phyloP scores from a whole-genome alignment of 2,888 invertebrate species.

The Choristoneura rosaceana region DNA sequence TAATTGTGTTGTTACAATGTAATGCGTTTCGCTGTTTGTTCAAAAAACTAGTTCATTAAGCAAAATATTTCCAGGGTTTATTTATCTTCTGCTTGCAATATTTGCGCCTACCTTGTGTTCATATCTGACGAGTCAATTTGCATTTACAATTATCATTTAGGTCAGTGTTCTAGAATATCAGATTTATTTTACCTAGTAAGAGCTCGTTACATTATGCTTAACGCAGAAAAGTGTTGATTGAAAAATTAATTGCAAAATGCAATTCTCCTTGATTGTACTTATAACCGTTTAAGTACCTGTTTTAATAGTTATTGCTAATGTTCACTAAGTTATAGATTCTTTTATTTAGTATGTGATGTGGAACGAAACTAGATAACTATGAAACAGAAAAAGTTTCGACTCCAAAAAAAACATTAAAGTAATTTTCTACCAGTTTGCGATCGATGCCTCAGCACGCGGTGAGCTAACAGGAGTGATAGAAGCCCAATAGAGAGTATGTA shows the following conservation, averaged over 20 bases:
- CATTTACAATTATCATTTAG: slow-evolving; percentile 39
- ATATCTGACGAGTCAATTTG: slow-evolving; percentile 34
- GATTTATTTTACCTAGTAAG: slow-evolving; percentile 15
- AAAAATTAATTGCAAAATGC: slow-evolving; percentile 31
- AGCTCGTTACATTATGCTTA: not conserved
- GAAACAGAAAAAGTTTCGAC: no score
- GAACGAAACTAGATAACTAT: no score
- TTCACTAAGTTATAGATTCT: not conserved
- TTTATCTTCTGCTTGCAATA: slow-evolving; percentile 29
- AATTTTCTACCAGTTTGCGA: no score
- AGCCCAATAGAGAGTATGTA: no score
- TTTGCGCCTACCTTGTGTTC: slow-evolving; percentile 26
- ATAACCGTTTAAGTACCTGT: not conserved
- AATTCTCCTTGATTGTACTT: slow-evolving; percentile 22
- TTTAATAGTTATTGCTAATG: not conserved
- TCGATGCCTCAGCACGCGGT: no score
- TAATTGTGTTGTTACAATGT: not conserved
- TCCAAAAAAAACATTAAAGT: no score
- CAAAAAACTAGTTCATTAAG: slow-evolving; percentile 31
- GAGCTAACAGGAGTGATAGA: no score
- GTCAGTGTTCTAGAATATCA: slow-evolving; percentile 23
- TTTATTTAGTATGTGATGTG: not conserved
- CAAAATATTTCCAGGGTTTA: slow-evolving; percentile 21
- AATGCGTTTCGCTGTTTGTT: not conserved
- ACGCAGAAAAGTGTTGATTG: slow-evolving; percentile 10